Evolutionary conservation across 2,797 vertebrate genomes (phyloP).

Genomic region (Artibeus lituratus): DNA sequence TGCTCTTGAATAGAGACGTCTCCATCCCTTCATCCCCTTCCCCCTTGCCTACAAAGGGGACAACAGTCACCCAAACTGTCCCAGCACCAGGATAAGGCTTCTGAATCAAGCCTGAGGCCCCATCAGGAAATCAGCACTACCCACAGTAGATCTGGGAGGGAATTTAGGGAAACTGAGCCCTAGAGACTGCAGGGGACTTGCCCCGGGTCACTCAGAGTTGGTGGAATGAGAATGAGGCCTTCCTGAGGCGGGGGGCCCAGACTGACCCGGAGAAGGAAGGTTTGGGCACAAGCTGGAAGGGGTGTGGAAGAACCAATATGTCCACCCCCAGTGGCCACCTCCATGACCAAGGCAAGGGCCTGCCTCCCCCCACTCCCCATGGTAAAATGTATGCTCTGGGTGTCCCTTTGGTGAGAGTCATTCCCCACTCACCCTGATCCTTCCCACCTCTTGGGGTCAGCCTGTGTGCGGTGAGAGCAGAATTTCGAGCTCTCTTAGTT

Average conservation of each 20-base stretch:
- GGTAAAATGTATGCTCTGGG: background rate
- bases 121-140: background rate
- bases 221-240: background rate
- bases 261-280: background rate
- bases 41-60: background rate
- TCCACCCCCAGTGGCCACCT: background rate
- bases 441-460: background rate
- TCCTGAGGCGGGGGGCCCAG: background rate
- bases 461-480: background rate
- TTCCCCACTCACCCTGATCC: background rate
- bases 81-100: background rate
- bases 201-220: background rate
- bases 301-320: background rate
- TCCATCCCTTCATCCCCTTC: background rate
- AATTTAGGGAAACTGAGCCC: background rate
- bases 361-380: too few species aligned
- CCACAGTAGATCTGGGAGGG: too few species aligned
- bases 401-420: background rate
- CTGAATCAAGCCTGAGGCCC: background rate
- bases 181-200: background rate
- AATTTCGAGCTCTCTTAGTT: background rate
- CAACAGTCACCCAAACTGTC: background rate
- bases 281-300: background rate
- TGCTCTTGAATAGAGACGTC: background rate
- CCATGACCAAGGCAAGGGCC: accelerated